Evolutionary conservation across 2,113 vertebrate genomes (phyloP), one percentile per base, ranked within the genome.

Genomic region (Ascaphus truei): DNA sequence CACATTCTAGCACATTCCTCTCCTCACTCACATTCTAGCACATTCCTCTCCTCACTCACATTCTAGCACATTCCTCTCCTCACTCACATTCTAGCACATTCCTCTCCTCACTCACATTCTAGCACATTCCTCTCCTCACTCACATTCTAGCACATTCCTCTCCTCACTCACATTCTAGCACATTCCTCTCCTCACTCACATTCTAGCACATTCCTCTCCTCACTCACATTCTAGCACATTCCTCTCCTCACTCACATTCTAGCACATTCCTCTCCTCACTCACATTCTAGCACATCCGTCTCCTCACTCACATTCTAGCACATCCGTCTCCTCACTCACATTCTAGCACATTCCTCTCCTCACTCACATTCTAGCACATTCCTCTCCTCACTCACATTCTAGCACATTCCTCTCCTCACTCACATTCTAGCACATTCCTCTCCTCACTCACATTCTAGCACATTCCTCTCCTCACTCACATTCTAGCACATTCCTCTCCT

Each of bases 181-280:
- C 47, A 36, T 41, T 29, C 37, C 36, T 33, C 37, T n/a, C n/a
- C 25, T 31, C 18, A 30, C 34, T 43, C 30, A 34, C n/a, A 33
- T 45, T 45, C 10, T 18, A 66, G 51, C n/a, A n/a, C 15, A 39
- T 47, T 47, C 20, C n/a, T n/a, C n/a, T n/a, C n/a, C n/a, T n/a
- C n/a, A n/a, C n/a, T n/a, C n/a, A n/a, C n/a, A 29, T 56, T 66
- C 62, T n/a, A 25, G 52, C 37, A 37, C 47, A 36, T 41, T 29
- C 37, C 36, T 33, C 37, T n/a, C n/a, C 25, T 31, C 18, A 30
- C 34, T 43, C 30, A 34, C n/a, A 33, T 45, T 45, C 10, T 18
- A 66, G 51, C n/a, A n/a, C 15, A 39, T 47, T 47, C 20, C n/a
- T n/a, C n/a, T n/a, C n/a, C n/a, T n/a, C n/a, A n/a, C n/a, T n/a